Base-by-base conservation (phyloP, 35 echinoderm and acorn worm species). In the Lytechinus pictus region DNA sequence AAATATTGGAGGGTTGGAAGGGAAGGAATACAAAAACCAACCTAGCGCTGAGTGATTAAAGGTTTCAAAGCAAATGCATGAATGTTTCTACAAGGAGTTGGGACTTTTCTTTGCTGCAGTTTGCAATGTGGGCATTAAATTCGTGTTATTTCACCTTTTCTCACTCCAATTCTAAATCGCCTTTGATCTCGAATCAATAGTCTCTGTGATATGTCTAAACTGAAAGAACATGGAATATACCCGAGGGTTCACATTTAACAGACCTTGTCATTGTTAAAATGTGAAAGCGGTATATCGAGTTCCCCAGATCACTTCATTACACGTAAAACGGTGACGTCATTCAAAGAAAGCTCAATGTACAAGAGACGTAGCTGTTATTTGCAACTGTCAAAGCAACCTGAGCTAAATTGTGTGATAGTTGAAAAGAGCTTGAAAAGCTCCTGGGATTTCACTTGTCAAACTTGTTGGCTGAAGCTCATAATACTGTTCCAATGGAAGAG, bases 341-440 rank as follows among this genome's bases (percentile, higher is more conserved):
- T 79, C 8, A 79, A 24, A 79, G 66, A 79, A 79, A 79, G n/a
- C 21, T 24, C 21, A 7, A 24, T 58, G 13, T 58, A 79, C 66
- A 79, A 79, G 66, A 79, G 66, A 79, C 66, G 66, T 71, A 71
- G 16, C 61, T 71, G 61, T 71, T 71, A 71, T 71, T 71, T 71
- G 61, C 66, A 79, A 79, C 66, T 79, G 66, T 79, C 66, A 79
- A 79, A n/a, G 66, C 66, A 79, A 79, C 1, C 66, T 79, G 66
- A 79, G 66, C 6, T 24, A 24, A n/a, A 19, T 79, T 79, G 66
- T 24, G 66, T 24, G 66, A n/a, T 79, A 79, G 66, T 79, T 79
- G 66, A 79, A 79, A 79, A 79, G 66, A 79, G 66, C 19, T 79
- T 79, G 4, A 24, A 79, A 79, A 79, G 66, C 66, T 79, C 8